These are phyloP conservation scores for Dichetophora obliterata DNA, from an alignment of 2,888 invertebrate species.

Conservation along the genomic window DNA sequence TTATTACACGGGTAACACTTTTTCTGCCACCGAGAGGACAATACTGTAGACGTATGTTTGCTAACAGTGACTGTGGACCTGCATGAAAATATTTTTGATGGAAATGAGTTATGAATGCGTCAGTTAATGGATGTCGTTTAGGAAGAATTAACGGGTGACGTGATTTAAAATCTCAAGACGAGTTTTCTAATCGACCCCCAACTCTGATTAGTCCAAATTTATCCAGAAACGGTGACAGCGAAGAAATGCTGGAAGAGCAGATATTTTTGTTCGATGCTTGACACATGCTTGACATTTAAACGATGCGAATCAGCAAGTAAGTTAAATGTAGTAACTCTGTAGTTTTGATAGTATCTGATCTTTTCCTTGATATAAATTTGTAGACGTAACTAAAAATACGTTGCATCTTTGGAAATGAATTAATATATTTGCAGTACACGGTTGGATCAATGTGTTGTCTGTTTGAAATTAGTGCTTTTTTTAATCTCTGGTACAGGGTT, in stretches of 20 bases:
- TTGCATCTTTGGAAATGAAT: background rate
- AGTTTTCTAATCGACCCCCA: constrained; percentile 36
- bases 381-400: no score
- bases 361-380: no score
- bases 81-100: constrained; percentile 28
- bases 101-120: constrained; percentile 9
- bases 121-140: constrained; percentile 28
- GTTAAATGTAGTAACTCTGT: no score
- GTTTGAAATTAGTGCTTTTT: background rate
- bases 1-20: constrained; percentile 24
- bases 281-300: background rate
- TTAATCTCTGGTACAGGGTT: background rate
- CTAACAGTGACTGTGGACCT: constrained; percentile 34
- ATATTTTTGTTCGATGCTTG: constrained; percentile 4
- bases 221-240: background rate
- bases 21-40: constrained; percentile 40
- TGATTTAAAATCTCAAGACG: constrained; percentile 29
- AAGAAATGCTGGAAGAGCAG: background rate
- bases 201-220: constrained; percentile 39
- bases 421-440: background rate
- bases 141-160: constrained; percentile 40
- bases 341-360: no score
- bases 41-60: constrained; percentile 21
- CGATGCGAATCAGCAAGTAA: no score
- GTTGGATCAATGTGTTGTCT: background rate